Evolutionary conservation across 1,140 invertebrate species (phyloP), one percentile per base, ranked within the genome.

Genomic region (Brachionus rubens): DNA sequence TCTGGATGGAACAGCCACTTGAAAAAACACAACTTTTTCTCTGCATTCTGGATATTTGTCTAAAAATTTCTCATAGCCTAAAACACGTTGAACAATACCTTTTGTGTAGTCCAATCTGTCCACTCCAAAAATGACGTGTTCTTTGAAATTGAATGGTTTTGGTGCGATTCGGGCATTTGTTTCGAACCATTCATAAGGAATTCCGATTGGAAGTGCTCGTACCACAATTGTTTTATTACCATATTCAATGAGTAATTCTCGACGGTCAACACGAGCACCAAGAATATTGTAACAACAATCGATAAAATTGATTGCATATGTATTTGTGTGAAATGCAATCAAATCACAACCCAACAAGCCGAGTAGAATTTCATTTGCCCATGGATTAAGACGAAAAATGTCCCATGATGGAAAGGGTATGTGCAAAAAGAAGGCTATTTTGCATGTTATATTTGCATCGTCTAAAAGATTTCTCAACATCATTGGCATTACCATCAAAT

Each of bases 361-460:
- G 83, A 93, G 91, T n/a, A 94, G 87, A 50, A 94, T 89, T 85
- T 93, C 91, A 83, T 94, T 92, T 50, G 91, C 91, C 91, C 92
- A 93, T 2, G 92, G 92, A 79, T 93, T 91, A 10, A 94, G 85
- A 67, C 92, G 86, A 84, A 93, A 92, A 59, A 94, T 92, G 80
- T 94, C 92, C 91, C 91, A 94, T 1, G 92, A 90, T 21, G 92
- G 92, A 82, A 94, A 94, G 0, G 92, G 92, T 81, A 94, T 94
- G 82, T 95, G 92, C 41, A 94, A 85, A 83, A 95, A 95, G 85
- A 94, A 94, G 12, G 91, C 91, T 65, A 94, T 84, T 81, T 92
- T 92, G 78, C 90, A 89, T 72, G 87, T 87, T 4, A 93, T 86
- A 62, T 89, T 88, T 79, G 90, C 89, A 79, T 92, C 91, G 79